Evolutionary conservation across 2,888 invertebrate genomes (phyloP), one percentile per base, ranked within the genome.

Genomic region (Nomada lathburiana): DNA sequence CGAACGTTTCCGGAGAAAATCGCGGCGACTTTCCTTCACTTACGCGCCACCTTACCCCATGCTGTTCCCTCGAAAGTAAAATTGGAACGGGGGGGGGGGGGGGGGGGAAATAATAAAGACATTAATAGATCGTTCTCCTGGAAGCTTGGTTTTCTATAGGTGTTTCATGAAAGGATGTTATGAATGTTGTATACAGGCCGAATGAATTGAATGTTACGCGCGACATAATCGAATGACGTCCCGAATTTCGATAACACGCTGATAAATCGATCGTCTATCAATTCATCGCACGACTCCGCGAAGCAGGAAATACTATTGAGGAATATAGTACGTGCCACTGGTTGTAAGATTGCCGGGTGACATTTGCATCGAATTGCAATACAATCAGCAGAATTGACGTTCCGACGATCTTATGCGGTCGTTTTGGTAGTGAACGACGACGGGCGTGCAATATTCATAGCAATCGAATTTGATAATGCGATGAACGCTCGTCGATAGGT

Each of bases 321-420:
- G 69, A 75, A 81, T n/a, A 82, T 80, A 81, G 82, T 71, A 71
- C 71, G 70, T 44, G 79, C 60, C 55, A 55, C 50, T 18, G 62
- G 72, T 57, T 72, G 79, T 63, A 76, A 68, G 78, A 57, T 76
- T 63, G 76, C 57, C 57, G 47, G 20, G 36, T 18, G 26, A n/a
- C 53, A 80, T 81, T 81, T 81, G 81, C 81, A 81, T 81, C 64
- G 68, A 64, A 81, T 81, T 74, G 69, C 80, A 80, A 81, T 81
- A 80, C 81, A 81, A 81, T 81, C 68, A 69, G 64, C 59, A 55
- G 80, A 80, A 79, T 72, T 68, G 80, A 72, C 65, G 72, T 72
- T 55, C 72, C 57, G 52, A 23, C 50, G 67, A 72, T 67, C 67
- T 72, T 52, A 5, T n/a, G 57, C 60, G 50, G 57, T 68, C 72